phyloP scores from a whole-genome alignment of 2,888 invertebrate species.

The Drosophila macrothrix region DNA sequence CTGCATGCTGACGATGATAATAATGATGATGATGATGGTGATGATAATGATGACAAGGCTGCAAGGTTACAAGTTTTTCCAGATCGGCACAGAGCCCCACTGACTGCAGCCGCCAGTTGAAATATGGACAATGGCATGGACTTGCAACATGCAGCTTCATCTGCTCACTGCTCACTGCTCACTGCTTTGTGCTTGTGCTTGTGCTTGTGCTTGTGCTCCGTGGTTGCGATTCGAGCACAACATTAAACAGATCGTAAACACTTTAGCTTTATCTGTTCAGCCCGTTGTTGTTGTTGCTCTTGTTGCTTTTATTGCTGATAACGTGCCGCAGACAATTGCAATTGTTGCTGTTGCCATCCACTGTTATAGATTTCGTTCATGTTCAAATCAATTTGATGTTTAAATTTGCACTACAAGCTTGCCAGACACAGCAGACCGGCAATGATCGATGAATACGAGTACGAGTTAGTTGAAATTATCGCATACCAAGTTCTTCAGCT shows the following conservation, averaged over 20 bases:
- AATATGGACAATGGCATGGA: conserved; percentile 41
- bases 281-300: conserved; percentile 17
- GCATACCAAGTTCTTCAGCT: conserved; percentile 6
- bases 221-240: conserved; percentile 44
- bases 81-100: conserved; percentile 65
- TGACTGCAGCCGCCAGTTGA: conserved; percentile 43
- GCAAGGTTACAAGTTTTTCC: conserved; percentile 80
- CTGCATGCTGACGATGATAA: conserved; percentile 18
- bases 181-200: neutral
- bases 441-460: conserved; percentile 7
- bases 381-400: conserved; percentile 66
- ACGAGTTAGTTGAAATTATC: conserved; percentile 23
- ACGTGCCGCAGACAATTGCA: conserved; percentile 70
- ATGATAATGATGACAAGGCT: conserved; percentile 70
- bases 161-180: conserved; percentile 4
- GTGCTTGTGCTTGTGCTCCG: neutral
- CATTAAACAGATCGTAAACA: conserved; percentile 78
- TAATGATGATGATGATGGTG: conserved; percentile 6
- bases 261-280: conserved; percentile 68
- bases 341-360: conserved; percentile 46
- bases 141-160: conserved; percentile 25
- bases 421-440: conserved; percentile 22
- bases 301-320: conserved; percentile 50
- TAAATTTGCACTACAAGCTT: conserved; percentile 59
- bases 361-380: conserved; percentile 61